phyloP scores from a whole-genome alignment of 2,888 invertebrate species.

The Agrochola lychnidis region DNA sequence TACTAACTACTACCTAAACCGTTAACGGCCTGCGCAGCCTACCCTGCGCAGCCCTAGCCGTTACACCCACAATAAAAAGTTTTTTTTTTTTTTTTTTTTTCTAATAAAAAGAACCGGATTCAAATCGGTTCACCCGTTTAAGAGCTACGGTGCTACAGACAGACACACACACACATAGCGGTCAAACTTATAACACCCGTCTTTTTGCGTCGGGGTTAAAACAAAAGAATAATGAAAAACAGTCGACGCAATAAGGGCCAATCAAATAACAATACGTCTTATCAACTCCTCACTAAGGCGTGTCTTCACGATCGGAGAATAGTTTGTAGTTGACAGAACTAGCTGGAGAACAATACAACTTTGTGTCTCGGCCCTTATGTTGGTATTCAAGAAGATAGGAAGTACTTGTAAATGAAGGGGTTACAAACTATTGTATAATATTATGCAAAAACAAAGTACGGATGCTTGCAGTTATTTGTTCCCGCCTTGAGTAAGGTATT shows the following conservation, averaged over 20 bases:
- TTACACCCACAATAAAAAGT: too few species aligned
- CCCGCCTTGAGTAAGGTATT: not conserved
- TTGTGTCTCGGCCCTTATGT: constrained; percentile 40
- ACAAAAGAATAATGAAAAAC: not conserved
- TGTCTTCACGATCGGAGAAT: constrained; percentile 20
- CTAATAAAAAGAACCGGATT: too few species aligned
- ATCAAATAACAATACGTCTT: constrained; percentile 46
- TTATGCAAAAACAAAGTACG: constrained; percentile 34
- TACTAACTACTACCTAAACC: too few species aligned
- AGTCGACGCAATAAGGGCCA: not conserved
- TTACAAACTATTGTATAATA: constrained; percentile 24
- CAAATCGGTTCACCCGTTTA: too few species aligned
- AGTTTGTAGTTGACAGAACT: constrained; percentile 49
- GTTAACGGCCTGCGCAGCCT: too few species aligned
- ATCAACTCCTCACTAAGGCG: constrained; percentile 1
- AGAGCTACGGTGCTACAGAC: too few species aligned
- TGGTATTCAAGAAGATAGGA: constrained; percentile 20
- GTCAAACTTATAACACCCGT: too few species aligned
- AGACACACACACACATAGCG: too few species aligned
- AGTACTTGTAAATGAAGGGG: constrained; percentile 14
- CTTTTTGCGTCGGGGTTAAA: not conserved
- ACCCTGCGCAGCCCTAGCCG: too few species aligned
- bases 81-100: too few species aligned
- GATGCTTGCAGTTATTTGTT: not conserved
- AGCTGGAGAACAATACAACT: constrained; percentile 28